These are phyloP conservation scores for Lampris megalopsis DNA, from an alignment of 2,113 vertebrate genomes.

Conservation along the genomic window DNA sequence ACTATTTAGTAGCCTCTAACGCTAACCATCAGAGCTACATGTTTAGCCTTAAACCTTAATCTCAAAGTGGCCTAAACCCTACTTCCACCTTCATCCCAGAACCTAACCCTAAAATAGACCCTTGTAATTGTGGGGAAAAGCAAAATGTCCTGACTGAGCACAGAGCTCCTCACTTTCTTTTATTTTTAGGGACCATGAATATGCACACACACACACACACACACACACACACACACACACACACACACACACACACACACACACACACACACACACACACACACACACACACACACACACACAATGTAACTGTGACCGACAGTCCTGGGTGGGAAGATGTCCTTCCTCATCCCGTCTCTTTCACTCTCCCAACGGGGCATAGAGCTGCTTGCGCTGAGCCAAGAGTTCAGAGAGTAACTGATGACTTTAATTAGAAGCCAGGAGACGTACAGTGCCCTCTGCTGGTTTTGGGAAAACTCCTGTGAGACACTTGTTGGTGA, in stretches of 20 bases:
- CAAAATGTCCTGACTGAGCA: no score
- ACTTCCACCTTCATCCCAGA: no score
- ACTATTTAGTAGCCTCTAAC: no score
- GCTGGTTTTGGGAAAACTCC: conserved; percentile 30
- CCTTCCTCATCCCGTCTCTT: neutral
- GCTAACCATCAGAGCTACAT: no score
- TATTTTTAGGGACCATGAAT: no score
- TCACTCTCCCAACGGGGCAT: neutral
- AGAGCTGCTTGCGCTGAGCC: conserved; percentile 12
- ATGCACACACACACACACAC: conserved; percentile 2
- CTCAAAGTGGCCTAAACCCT: no score
- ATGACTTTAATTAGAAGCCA: conserved; percentile 60
- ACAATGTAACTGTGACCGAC: neutral
- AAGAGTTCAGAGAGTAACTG: conserved; percentile 50
- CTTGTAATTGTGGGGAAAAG: no score
- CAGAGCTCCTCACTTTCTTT: no score
- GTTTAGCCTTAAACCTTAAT: no score
- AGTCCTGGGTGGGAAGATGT: conserved; percentile 3
- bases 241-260: conserved; percentile 12
- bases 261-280: conserved; percentile 21
- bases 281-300: conserved; percentile 8
- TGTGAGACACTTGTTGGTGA: conserved; percentile 23
- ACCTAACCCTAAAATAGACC: no score
- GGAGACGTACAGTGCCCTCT: conserved; percentile 31
- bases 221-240: conserved; percentile 2